A percentile compares a stretch with the other conserved stretches of the same genome.
Evolutionary conservation across 35 echinoderm and acorn worm species (phyloP).

Genomic region (Hemicentrotus pulcherrimus): DNA sequence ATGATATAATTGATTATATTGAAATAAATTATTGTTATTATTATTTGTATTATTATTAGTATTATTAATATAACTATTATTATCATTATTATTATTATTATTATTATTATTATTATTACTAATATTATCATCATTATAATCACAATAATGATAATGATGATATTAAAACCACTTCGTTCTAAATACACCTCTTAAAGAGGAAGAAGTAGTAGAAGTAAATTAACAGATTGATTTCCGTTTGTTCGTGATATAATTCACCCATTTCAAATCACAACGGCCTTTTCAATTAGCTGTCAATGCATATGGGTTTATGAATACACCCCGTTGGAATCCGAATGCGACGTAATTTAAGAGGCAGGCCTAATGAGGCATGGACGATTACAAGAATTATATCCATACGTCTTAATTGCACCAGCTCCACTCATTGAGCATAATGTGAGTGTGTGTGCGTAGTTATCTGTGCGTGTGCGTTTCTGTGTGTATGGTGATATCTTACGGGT

Average conservation of each 20-base stretch:
- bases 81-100: background rate
- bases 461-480: constrained; percentile 32
- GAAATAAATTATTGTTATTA: background rate
- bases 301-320: background rate
- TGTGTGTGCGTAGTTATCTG: background rate
- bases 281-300: background rate
- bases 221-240: too few species aligned
- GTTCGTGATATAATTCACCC: background rate
- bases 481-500: background rate
- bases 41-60: background rate
- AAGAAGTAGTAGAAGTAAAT: too few species aligned
- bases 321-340: background rate
- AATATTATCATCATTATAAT: background rate
- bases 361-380: background rate
- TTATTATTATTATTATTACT: background rate
- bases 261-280: background rate
- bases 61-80: background rate
- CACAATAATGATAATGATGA: too few species aligned
- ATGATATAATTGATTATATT: too few species aligned
- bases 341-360: background rate
- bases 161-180: too few species aligned
- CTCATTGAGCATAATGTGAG: background rate
- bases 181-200: too few species aligned
- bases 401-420: background rate
- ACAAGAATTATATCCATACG: background rate